Evolutionary conservation across 2,797 vertebrate genomes (phyloP).

Genomic region (Staurois parvus): DNA sequence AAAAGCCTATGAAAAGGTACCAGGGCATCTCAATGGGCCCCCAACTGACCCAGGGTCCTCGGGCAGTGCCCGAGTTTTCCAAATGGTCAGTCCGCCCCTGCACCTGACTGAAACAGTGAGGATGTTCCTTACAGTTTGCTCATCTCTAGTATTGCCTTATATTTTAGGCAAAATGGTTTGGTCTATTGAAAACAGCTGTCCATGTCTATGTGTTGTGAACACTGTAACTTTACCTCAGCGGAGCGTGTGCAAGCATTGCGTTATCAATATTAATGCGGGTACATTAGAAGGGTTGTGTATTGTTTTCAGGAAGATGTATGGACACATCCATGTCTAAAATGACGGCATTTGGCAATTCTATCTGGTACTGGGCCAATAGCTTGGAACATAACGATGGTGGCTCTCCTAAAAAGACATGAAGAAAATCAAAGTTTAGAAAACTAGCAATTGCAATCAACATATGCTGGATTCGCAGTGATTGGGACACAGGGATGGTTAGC

Average conservation of each 20-base stretch:
- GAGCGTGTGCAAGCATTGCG: conserved; percentile 21
- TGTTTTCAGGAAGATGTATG: conserved; percentile 32
- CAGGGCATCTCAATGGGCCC: too few species aligned
- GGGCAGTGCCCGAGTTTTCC: too few species aligned
- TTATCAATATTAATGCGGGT: neutral
- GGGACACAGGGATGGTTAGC: too few species aligned
- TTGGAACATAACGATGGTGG: conserved; percentile 87
- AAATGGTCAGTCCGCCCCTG: too few species aligned
- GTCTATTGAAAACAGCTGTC: neutral
- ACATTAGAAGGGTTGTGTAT: neutral
- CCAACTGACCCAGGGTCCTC: too few species aligned
- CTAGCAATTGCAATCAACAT: neutral
- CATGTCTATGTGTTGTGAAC: neutral
- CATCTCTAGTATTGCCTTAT: neutral
- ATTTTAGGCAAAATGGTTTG: too few species aligned
- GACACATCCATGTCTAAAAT: conserved; percentile 75
- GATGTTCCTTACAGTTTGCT: neutral
- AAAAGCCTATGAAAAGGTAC: too few species aligned
- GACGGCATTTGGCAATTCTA: conserved; percentile 40
- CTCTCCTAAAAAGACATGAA: conserved; percentile 71
- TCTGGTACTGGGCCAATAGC: conserved; percentile 82
- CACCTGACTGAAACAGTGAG: neutral
- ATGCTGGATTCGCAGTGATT: too few species aligned
- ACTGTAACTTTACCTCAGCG: conserved; percentile 12
- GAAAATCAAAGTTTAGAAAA: neutral